Evolutionary conservation across 2,888 invertebrate genomes (phyloP), one percentile per base, ranked within the genome.

Genomic region (Leuctra nigra): DNA sequence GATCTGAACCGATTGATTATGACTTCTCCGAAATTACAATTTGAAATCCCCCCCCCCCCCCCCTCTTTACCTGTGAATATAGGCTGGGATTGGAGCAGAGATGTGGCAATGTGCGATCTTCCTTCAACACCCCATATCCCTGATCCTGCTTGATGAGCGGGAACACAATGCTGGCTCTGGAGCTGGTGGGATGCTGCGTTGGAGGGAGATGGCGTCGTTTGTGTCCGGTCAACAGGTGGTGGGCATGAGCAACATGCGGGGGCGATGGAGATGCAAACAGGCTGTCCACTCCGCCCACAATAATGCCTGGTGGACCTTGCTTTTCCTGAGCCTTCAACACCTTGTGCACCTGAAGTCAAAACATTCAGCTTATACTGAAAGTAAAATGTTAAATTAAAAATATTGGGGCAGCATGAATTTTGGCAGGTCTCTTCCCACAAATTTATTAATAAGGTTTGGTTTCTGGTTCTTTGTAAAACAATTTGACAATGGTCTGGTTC

Each of bases 121-220:
- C 39, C 39, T 39, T 39, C 18, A 39, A 20, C 39, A 39, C 20
- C 4, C 20, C 44, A 23, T 44, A 44, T 2, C 20, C 22, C 13
- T 20, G 22, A 33, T 61, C 57, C 61, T 72, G 73, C 61, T 74
- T 73, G 67, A 86, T 77, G 68, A 86, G 75, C 38, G 87, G 87
- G 72, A 88, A 84, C 66, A 84, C 86, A 63, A 87, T 83, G 73
- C 87, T 87, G 62, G 86, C 84, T 67, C 88, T 78, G 63, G 84
- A 83, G 69, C 83, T 84, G 65, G 83, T 81, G 64, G 85, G 84
- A n/a, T 70, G 69, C 61, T 72, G 72, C 20, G 71, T 68, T 1
- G 72, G 73, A 70, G 78, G 71, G 24, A 74, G 64, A 39, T 72
- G 72, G 63, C 71, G 73, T 58, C 70, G 71, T 18, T 56, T 56